Percentiles rank a stretch among this genome's conserved stretches.
phyloP scores from a whole-genome alignment of 2,113 vertebrate species.

The Eolophus roseicapilla region DNA sequence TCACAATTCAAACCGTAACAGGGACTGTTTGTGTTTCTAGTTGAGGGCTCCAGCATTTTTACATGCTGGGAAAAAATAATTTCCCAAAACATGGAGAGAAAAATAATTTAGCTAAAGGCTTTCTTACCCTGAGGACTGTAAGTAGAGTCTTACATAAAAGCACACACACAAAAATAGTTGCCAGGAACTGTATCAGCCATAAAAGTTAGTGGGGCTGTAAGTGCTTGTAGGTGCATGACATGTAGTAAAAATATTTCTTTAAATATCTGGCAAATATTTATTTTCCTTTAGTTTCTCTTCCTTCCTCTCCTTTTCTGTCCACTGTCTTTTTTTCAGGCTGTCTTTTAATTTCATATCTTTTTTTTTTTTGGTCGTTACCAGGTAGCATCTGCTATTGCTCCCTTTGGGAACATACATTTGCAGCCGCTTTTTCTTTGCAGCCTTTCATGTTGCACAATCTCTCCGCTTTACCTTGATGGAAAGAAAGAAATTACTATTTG shows the following conservation, averaged over 20 bases:
- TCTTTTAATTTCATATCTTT: background rate
- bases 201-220: slow-evolving; percentile 35
- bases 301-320: background rate
- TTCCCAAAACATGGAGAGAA: slow-evolving; percentile 49
- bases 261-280: background rate
- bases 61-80: slow-evolving; percentile 53
- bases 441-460: background rate
- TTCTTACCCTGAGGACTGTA: slow-evolving; percentile 31
- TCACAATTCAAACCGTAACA: background rate
- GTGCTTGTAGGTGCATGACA: background rate
- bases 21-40: slow-evolving; percentile 42
- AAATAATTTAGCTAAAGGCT: slow-evolving; percentile 53
- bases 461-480: background rate
- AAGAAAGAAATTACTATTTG: background rate
- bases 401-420: background rate
- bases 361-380: background rate
- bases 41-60: slow-evolving; percentile 44
- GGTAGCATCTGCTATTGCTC: background rate
- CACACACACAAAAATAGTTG: background rate
- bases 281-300: background rate
- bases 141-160: slow-evolving; percentile 37
- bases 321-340: background rate
- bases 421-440: background rate
- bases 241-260: background rate
- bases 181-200: background rate